Percentiles rank a stretch among this genome's conserved stretches.
Conservation (phyloP, 1,140 invertebrate genomes). For the Pollicipes pollicipes region DNA sequence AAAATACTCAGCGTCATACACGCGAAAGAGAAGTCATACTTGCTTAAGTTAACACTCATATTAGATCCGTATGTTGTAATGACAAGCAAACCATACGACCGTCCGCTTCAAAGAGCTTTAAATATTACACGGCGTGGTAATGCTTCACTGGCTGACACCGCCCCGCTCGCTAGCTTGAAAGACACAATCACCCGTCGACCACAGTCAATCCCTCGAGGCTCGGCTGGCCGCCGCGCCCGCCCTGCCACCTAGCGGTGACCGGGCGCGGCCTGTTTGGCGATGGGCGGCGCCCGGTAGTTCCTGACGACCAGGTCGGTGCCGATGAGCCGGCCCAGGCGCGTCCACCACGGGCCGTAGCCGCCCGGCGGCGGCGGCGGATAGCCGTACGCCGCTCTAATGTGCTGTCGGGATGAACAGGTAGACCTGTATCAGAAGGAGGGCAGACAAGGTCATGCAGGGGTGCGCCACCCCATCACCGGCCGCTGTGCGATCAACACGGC, state of each 20-base stretch:
- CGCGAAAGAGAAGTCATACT: no score
- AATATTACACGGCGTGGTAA: no score
- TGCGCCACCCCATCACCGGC: no score
- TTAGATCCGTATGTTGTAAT: no score
- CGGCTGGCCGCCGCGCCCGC: no score
- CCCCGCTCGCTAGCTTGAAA: background rate
- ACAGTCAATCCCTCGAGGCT: background rate
- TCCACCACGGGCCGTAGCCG: background rate
- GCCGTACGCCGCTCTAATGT: background rate
- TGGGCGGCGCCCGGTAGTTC: background rate
- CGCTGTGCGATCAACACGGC: no score
- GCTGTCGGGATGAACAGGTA: slow-evolving; percentile 1
- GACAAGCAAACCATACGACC: no score
- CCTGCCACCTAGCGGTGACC: background rate
- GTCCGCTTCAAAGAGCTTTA: no score
- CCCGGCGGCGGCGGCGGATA: background rate
- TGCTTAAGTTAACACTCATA: no score
- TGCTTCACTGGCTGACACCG: background rate
- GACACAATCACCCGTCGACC: background rate
- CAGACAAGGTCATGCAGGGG: background rate
- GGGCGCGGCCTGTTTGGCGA: background rate
- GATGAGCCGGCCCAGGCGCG: background rate
- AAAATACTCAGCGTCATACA: no score
- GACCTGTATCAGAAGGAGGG: background rate
- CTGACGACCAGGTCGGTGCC: background rate